Conservation (phyloP, 2,797 vertebrate genomes). For the Pipistrellus nathusii region DNA sequence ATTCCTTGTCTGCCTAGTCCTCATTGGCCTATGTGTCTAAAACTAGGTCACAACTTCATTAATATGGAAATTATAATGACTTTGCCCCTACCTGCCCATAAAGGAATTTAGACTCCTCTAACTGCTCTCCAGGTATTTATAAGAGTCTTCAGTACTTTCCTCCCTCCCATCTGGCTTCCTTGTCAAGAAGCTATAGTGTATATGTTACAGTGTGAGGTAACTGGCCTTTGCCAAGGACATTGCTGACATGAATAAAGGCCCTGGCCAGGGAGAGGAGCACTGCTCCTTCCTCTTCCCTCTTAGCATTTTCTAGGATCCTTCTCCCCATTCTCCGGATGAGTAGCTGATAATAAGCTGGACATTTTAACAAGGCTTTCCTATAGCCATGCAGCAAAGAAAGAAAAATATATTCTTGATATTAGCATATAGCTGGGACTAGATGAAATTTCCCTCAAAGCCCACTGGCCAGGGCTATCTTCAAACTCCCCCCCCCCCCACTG, state of each 20-base stretch:
- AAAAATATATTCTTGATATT: background rate
- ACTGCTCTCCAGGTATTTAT: background rate
- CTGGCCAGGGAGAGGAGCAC: background rate
- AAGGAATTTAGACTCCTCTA: background rate
- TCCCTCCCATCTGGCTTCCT: background rate
- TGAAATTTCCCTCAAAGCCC: background rate
- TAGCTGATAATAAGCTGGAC: background rate
- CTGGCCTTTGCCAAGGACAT: background rate
- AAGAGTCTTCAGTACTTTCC: background rate
- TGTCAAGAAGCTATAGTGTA: background rate
- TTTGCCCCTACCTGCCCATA: background rate
- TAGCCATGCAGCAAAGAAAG: background rate
- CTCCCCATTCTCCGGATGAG: background rate
- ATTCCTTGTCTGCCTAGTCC: background rate
- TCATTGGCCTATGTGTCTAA: background rate
- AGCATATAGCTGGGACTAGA: background rate
- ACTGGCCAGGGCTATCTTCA: background rate
- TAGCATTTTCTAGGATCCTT: background rate
- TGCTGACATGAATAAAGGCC: background rate
- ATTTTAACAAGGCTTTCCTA: background rate
- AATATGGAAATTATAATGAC: constrained; percentile 34
- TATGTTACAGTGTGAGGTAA: too few relatives aligned
- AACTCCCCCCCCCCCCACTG: background rate
- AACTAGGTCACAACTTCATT: constrained; percentile 53
- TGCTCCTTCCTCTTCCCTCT: background rate